phyloP scores from a whole-genome alignment of 92 coral and sea anemone genomes.

The Bergia sp. region DNA sequence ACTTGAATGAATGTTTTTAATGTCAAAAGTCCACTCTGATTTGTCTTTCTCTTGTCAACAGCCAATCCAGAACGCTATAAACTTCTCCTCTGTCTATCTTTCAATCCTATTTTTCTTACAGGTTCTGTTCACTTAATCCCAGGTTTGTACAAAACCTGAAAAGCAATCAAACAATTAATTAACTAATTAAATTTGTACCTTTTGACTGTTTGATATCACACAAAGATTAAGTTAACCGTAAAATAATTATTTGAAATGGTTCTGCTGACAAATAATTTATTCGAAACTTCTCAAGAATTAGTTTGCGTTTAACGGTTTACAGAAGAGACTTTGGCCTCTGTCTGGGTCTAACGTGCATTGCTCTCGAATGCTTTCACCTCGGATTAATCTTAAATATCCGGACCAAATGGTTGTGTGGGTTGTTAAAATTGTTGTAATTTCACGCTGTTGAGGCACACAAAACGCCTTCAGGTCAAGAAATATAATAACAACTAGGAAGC shows the following conservation, averaged over 20 bases:
- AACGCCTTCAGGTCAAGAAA: conserved; percentile 24
- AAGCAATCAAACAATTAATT: conserved; percentile 42
- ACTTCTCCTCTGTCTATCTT: neutral
- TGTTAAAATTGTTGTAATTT: conserved; percentile 21
- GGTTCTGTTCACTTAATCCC: conserved; percentile 20
- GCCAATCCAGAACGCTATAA: neutral
- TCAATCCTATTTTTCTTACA: neutral
- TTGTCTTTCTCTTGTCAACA: neutral
- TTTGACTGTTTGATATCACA: conserved; percentile 23
- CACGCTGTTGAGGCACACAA: neutral
- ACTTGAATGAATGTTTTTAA: conserved; percentile 10
- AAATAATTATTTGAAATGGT: conserved; percentile 21
- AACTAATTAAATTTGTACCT: conserved; percentile 32
- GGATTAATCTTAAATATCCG: conserved; percentile 13
- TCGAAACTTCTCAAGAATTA: neutral
- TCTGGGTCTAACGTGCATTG: neutral
- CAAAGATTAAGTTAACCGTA: conserved; percentile 9
- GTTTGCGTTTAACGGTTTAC: neutral
- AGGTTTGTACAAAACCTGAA: conserved; percentile 34
- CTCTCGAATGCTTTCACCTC: neutral
- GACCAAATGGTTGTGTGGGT: conserved; percentile 9
- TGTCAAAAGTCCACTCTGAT: neutral
- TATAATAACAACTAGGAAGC: neutral
- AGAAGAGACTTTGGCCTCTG: neutral
- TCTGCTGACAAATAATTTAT: neutral